Evolutionary conservation across 2,888 invertebrate genomes (phyloP).

Genomic region (Emmelina monodactyla): DNA sequence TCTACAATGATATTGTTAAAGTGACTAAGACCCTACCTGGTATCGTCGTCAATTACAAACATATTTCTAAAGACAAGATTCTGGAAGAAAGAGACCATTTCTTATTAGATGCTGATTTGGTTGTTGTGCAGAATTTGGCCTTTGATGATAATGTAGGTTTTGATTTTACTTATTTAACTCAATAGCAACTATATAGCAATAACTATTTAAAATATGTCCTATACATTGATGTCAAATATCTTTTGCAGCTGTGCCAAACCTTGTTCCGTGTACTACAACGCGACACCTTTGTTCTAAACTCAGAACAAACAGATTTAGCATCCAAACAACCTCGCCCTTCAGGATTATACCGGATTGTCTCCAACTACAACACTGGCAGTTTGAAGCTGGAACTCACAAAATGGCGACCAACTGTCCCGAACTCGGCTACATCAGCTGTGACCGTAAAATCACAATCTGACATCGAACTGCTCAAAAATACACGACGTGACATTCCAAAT

Average conservation of each 20-base stretch:
- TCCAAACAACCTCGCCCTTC: conserved; percentile 13
- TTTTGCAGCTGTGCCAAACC: conserved; percentile 21
- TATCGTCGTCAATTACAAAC: conserved; percentile 14
- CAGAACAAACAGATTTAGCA: not conserved
- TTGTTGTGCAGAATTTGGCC: conserved; percentile 19
- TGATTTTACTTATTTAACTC: too few relatives aligned
- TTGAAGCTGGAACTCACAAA: conserved; percentile 17
- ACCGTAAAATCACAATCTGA: conserved; percentile 22
- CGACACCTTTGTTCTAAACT: conserved; percentile 21
- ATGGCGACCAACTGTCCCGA: conserved; percentile 20
- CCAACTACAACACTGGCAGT: conserved; percentile 16
- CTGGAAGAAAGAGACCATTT: conserved; percentile 9
- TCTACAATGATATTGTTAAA: conserved; percentile 14
- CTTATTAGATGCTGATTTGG: conserved; percentile 16
- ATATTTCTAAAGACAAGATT: conserved; percentile 11
- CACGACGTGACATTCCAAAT: conserved; percentile 18
- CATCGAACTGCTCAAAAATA: conserved; percentile 17
- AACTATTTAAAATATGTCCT: too few relatives aligned
- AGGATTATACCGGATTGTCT: conserved; percentile 19
- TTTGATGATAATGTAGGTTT: conserved; percentile 22
- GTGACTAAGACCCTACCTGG: conserved; percentile 14
- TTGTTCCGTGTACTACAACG: conserved; percentile 17
- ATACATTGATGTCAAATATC: too few relatives aligned
- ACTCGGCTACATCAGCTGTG: conserved; percentile 19
- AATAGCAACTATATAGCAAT: too few relatives aligned